phyloP scores from a whole-genome alignment of 2,113 vertebrate species.

The Pteropus alecto region DNA sequence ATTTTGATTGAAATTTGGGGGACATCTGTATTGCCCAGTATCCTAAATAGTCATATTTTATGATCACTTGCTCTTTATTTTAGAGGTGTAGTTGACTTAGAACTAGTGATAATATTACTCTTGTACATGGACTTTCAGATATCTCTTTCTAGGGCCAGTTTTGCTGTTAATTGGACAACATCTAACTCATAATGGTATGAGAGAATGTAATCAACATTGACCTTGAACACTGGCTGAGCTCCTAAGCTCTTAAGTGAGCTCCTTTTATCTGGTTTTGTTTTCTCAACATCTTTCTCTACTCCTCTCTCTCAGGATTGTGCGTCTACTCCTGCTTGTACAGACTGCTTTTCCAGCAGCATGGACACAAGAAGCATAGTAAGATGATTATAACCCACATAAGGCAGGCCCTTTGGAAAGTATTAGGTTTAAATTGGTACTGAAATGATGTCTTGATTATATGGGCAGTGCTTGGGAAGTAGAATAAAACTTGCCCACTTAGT shows the following conservation, averaged over 20 bases:
- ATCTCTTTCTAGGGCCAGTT: slow-evolving; percentile 56
- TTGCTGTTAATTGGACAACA: slow-evolving; percentile 43
- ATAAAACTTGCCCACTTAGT: slow-evolving; percentile 31
- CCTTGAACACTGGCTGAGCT: slow-evolving; percentile 66
- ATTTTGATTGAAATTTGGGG: slow-evolving; percentile 28
- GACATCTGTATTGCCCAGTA: not conserved
- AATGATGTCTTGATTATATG: slow-evolving; percentile 57
- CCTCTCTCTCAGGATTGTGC: slow-evolving; percentile 80
- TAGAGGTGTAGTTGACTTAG: not conserved
- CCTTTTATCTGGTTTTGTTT: slow-evolving; percentile 64
- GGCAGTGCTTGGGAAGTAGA: slow-evolving; percentile 39
- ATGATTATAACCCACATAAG: slow-evolving; percentile 67
- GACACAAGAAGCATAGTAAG: slow-evolving; percentile 79
- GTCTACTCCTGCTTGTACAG: slow-evolving; percentile 78
- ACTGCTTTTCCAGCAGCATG: slow-evolving; percentile 80
- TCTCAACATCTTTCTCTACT: slow-evolving; percentile 79
- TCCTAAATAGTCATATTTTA: not conserved
- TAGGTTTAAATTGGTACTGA: slow-evolving; percentile 60
- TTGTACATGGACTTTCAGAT: slow-evolving; percentile 14
- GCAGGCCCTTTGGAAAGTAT: slow-evolving; percentile 71
- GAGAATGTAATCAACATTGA: slow-evolving; percentile 59
- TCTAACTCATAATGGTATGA: slow-evolving; percentile 38
- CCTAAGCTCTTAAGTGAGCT: slow-evolving; percentile 62
- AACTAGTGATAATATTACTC: not conserved
- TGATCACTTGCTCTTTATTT: slow-evolving; percentile 1